Percentiles rank a stretch among this genome's conserved stretches.
Evolutionary conservation across 2,888 invertebrate genomes (phyloP).

Genomic region (Cataglyphis rosenhaueri): DNA sequence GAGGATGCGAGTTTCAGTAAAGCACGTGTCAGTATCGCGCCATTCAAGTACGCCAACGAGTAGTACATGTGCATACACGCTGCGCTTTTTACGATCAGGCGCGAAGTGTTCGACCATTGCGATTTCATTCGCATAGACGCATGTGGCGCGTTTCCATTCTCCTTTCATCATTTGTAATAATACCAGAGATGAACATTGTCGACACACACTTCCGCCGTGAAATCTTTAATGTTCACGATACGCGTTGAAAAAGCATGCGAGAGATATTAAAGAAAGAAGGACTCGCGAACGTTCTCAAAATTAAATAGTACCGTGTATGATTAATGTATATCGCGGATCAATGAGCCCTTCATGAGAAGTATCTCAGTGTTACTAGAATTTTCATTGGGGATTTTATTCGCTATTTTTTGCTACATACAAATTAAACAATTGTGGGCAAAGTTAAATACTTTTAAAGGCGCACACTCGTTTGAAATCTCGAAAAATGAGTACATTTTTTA

Average conservation of each 20-base stretch:
- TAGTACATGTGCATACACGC: slow-evolving; percentile 27
- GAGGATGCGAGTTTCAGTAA: slow-evolving; percentile 30
- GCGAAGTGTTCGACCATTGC: slow-evolving; percentile 43
- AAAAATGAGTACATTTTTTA: too few relatives aligned
- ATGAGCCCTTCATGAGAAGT: background rate
- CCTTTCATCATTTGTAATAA: slow-evolving; percentile 52
- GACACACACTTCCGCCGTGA: slow-evolving; percentile 33
- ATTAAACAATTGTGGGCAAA: background rate
- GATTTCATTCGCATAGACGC: slow-evolving; percentile 52
- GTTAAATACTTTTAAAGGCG: background rate
- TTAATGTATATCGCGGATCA: background rate
- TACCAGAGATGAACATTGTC: slow-evolving; percentile 45
- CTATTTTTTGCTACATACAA: background rate
- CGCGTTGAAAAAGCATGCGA: background rate
- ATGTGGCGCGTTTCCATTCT: slow-evolving; percentile 37
- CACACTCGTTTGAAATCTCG: too few relatives aligned
- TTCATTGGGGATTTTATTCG: slow-evolving; percentile 1
- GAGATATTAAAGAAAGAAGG: slow-evolving; percentile 25
- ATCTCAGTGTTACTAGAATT: background rate
- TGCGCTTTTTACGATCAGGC: slow-evolving; percentile 48
- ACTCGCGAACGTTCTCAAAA: slow-evolving; percentile 18
- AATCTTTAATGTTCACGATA: slow-evolving; percentile 35
- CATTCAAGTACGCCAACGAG: slow-evolving; percentile 39
- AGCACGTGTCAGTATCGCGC: slow-evolving; percentile 48
- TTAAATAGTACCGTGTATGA: slow-evolving; percentile 15